These are phyloP conservation scores for Ceryle rudis DNA, from an alignment of 2,797 vertebrate genomes.

Conservation along the genomic window DNA sequence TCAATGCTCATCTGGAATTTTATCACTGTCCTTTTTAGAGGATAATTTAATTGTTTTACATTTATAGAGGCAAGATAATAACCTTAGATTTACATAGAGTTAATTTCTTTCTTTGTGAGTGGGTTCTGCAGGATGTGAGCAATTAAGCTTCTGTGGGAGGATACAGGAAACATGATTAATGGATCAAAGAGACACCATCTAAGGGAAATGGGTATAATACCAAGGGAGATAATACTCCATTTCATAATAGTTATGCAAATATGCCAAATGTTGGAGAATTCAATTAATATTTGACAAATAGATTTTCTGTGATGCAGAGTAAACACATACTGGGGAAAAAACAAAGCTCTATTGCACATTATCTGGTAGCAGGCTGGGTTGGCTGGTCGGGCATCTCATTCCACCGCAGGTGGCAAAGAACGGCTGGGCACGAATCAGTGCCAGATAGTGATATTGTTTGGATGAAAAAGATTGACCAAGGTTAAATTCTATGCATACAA, in stretches of 20 bases:
- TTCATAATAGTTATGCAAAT: constrained; percentile 72
- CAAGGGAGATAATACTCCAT: constrained; percentile 48
- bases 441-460: neutral
- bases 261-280: constrained; percentile 68
- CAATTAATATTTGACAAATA: constrained; percentile 71
- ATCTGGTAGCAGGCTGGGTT: neutral
- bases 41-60: constrained; percentile 48
- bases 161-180: constrained; percentile 66
- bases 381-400: constrained; percentile 21
- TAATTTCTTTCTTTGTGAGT: constrained; percentile 63
- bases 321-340: constrained; percentile 49
- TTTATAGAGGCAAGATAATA: constrained; percentile 53
- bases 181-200: constrained; percentile 61
- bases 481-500: neutral
- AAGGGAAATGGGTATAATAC: constrained; percentile 52
- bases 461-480: neutral
- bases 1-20: constrained; percentile 50
- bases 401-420: constrained; percentile 34
- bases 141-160: constrained; percentile 62
- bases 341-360: constrained; percentile 13
- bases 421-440: neutral
- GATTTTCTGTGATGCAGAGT: constrained; percentile 40
- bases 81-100: constrained; percentile 58
- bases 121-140: constrained; percentile 43
- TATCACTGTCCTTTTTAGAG: constrained; percentile 60